These are phyloP conservation scores for Philonicus albiceps DNA, from an alignment of 2,888 invertebrate genomes.

Conservation along the genomic window DNA sequence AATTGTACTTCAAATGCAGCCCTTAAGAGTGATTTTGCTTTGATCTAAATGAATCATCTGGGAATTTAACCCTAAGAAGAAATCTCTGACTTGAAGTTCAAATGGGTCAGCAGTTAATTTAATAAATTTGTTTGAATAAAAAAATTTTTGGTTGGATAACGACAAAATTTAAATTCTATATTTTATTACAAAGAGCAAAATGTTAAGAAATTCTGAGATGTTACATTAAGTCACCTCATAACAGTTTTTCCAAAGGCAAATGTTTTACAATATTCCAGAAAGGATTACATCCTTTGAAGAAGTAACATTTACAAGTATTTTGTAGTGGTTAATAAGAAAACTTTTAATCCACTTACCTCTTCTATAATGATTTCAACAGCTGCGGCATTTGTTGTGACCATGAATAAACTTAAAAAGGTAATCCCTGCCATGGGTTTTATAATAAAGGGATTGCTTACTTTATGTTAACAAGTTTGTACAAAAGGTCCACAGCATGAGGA, in stretches of 20 bases:
- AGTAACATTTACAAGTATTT: neutral
- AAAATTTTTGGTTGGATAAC: neutral
- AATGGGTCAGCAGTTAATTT: neutral
- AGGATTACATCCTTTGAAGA: neutral
- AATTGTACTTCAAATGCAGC: neutral
- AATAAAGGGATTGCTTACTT: neutral
- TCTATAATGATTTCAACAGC: neutral
- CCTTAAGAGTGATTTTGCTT: neutral
- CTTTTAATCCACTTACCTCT: neutral
- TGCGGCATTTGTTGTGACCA: neutral
- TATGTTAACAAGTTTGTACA: neutral
- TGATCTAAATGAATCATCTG: neutral
- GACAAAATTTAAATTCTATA: neutral
- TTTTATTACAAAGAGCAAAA: neutral
- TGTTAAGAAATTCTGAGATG: neutral
- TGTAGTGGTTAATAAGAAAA: neutral
- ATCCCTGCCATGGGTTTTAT: neutral
- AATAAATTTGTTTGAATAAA: neutral
- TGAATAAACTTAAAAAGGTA: neutral
- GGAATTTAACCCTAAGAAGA: neutral
- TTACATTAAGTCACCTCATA: neutral
- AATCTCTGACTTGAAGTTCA: neutral
- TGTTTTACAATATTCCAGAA: neutral
- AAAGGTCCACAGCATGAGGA: neutral
- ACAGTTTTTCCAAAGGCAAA: neutral